Evolutionary conservation across 2,113 vertebrate species (phyloP), one percentile per base, ranked within the genome.

Genomic region (Myiozetetes cayanensis): DNA sequence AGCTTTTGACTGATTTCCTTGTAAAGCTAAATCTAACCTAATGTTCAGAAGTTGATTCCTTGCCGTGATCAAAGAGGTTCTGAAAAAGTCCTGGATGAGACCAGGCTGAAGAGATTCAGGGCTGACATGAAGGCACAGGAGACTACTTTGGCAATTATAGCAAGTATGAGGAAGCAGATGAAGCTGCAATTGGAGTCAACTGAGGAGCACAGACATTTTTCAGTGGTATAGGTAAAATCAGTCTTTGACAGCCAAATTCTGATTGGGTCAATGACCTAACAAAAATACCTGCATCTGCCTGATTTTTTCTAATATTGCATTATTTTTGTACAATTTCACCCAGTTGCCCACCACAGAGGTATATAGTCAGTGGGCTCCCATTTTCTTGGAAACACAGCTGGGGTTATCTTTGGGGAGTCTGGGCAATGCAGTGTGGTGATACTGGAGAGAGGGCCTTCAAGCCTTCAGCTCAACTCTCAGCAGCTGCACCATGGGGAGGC

Each of bases 401-500:
- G n/a, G 25, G 4, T 87, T 87, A 9, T 35, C 43, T 71, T 33
- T 50, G 35, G 39, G 33, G 19, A 73, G 27, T 59, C n/a, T 16
- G 30, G n/a, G 67, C 24, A 17, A 31, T 20, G 27, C 43, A 31
- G 13, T 0, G 2, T 43, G 53, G 10, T 0, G 1, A 20, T 62
- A 24, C 18, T 12, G 2, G 62, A 74, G 21, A 43, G 3, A 5
- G 27, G 85, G 6, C 25, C 55, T 88, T 50, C 19, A 21, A 81
- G 33, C 31, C 53, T 87, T 31, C 1, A 3, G 12, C 27, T 68
- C 2, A 5, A 15, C 22, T 58, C 28, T 77, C n/a, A 21, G 14
- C 68, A 73, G 27, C 41, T 67, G 61, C 30, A 12, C 10, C 31
- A 1, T 0, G 0, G n/a, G 33, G 37, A 75, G 9, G 12, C 27